Evolutionary conservation across 2,797 vertebrate genomes (phyloP), one percentile per base, ranked within the genome.

Genomic region (Triplophysa bombifrons): DNA sequence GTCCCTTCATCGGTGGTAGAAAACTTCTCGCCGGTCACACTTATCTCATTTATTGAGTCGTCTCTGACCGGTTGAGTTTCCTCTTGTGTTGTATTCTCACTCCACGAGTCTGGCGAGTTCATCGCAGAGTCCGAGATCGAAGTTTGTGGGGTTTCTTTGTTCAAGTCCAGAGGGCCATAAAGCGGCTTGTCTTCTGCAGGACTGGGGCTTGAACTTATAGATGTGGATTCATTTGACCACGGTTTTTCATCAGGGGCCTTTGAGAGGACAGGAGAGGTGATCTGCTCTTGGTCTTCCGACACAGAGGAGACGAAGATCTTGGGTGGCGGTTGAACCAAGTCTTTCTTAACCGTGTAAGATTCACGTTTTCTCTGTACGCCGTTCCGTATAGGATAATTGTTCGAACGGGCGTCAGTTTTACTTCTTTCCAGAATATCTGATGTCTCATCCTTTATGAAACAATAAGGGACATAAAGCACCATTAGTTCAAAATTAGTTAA

Each of bases 231-330:
- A 73, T 68, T 81, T 56, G 46, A 60, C 80, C 84, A 83, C 3
- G 85, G 68, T 55, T 74, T 70, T 48, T 85, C 85, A 51, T 65
- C 22, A 30, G 63, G 48, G 0, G 74, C 53, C 51, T 76, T 86
- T 25, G 83, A 69, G 1, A 72, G 69, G 2, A 78, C 76, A 11
- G 84, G 82, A 22, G 83, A 78, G 25, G 50, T 77, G 13, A 56
- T 46, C 38, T 83, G 82, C 51, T 90, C 88, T 1, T 53, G 8
- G 30, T 90, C 90, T 76, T 92, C 90, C 0, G 93, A 86, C 46
- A 90, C 82, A 11, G 94, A 94, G 7, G 91, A 93, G 78, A 95
- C 90, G 19, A 95, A 92, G 78, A 95, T 94, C 88, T 95, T 95
- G 71, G 94, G 91, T 4, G 95, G 94, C 0, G 91, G 92, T 38